A percentile compares a stretch with the other conserved stretches of the same genome.
Conservation (phyloP, 2,797 vertebrate genomes). For the Chloroceryle inda region DNA sequence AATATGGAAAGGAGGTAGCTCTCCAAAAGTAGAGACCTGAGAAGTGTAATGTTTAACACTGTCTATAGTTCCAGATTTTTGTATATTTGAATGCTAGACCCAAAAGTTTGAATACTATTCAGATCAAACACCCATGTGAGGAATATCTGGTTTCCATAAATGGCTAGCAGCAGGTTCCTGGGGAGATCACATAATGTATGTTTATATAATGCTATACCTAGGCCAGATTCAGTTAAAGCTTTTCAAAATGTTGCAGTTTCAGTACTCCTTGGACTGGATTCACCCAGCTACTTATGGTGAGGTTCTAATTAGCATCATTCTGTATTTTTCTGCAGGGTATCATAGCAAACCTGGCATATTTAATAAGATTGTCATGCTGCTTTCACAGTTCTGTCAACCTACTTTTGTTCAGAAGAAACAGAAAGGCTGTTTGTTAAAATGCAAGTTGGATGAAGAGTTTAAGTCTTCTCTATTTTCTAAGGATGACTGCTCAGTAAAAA, state of each 20-base stretch:
- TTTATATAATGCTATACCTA: background rate
- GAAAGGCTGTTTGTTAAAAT: background rate
- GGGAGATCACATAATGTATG: background rate
- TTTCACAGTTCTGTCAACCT: background rate
- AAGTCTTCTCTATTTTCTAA: background rate
- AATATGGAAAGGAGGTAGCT: background rate
- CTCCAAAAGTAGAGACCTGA: background rate
- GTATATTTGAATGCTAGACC: background rate
- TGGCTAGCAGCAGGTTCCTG: background rate
- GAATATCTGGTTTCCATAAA: background rate
- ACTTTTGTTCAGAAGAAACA: background rate
- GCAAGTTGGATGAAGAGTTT: background rate
- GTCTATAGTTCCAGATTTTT: background rate
- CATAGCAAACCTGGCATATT: background rate
- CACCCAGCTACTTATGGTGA: background rate
- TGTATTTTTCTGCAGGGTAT: background rate
- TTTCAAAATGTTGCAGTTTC: background rate
- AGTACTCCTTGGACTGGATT: background rate
- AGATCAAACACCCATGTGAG: accelerated
- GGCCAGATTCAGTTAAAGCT: background rate
- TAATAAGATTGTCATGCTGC: background rate
- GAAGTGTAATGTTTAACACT: background rate
- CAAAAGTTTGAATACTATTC: background rate
- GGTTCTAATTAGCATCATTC: background rate
- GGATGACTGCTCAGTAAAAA: background rate